Conservation (phyloP, 2,113 vertebrate species). For the Hirundichthys speculiger region DNA sequence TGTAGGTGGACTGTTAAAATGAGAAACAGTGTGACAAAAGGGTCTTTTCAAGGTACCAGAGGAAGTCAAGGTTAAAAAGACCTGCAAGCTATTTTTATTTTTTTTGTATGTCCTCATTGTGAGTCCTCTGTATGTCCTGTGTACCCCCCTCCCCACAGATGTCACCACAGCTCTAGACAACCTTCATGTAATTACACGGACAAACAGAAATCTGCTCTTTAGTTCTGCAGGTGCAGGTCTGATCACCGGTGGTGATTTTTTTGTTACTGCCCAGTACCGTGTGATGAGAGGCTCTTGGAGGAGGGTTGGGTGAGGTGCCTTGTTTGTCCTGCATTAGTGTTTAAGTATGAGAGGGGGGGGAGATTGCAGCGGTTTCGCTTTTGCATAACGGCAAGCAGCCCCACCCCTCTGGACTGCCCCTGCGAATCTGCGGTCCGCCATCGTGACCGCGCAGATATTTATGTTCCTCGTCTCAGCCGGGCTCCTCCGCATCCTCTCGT, state of each 20-base stretch:
- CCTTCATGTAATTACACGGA: no score
- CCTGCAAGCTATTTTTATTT: neutral
- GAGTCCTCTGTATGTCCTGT: no score
- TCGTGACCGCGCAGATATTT: constrained; percentile 38
- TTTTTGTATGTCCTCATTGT: no score
- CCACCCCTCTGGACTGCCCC: constrained; percentile 50
- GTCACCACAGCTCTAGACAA: no score
- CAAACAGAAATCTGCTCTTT: no score
- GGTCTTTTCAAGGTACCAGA: neutral
- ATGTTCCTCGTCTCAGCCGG: constrained; percentile 7
- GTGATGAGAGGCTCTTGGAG: constrained; percentile 18
- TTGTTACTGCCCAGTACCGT: neutral
- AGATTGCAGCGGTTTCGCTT: constrained; percentile 49
- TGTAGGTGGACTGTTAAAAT: neutral
- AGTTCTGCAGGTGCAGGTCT: no score
- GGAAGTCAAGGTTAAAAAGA: constrained; percentile 23
- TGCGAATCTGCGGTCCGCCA: constrained; percentile 28
- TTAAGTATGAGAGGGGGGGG: constrained; percentile 20
- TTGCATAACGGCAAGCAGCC: constrained; percentile 39
- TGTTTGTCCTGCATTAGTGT: no score
- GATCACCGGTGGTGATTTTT: no score
- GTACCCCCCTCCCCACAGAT: no score
- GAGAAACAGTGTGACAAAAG: neutral
- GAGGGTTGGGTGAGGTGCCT: constrained; percentile 1
- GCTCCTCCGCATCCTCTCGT: neutral